These are phyloP conservation scores for Porites lobata DNA, from an alignment of 92 coral and sea anemone species.

Conservation along the genomic window DNA sequence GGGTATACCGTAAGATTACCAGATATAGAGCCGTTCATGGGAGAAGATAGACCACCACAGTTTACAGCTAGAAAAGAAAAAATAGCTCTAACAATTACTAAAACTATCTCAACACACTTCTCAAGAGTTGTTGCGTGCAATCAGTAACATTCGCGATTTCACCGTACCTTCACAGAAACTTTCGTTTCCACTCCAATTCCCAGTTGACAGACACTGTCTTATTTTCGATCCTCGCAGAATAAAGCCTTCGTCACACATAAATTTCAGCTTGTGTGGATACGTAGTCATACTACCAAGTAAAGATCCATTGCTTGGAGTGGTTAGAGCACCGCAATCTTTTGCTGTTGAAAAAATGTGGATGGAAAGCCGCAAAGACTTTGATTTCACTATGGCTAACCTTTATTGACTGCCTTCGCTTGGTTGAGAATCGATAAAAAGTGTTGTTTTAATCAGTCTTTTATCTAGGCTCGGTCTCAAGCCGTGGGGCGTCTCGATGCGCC, in stretches of 20 bases:
- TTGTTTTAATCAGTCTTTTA: too few species aligned
- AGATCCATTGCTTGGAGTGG: conserved; percentile 47
- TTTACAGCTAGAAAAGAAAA: conserved; percentile 3
- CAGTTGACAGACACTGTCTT: conserved; percentile 43
- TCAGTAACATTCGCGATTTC: too few species aligned
- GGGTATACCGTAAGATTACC: conserved; percentile 54
- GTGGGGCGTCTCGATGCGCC: too few species aligned
- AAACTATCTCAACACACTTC: too few species aligned
- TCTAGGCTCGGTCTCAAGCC: too few species aligned
- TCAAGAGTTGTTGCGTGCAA: too few species aligned
- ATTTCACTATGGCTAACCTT: too few species aligned
- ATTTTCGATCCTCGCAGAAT: conserved; percentile 35
- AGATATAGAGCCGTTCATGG: conserved; percentile 13
- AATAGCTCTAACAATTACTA: background rate
- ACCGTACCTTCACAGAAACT: conserved; percentile 10
- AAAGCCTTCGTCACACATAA: conserved; percentile 48
- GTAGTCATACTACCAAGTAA: conserved; percentile 21
- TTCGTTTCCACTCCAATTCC: conserved; percentile 53
- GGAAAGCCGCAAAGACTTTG: too few species aligned
- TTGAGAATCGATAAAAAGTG: too few species aligned
- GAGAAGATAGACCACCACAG: conserved; percentile 32
- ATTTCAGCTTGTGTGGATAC: conserved; percentile 25
- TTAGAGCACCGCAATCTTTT: conserved; percentile 70
- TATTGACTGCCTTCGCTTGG: too few species aligned
- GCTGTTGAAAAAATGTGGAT: conserved; percentile 39